Conservation (phyloP, 1,140 invertebrate species). For the Sitobion miscanthi region DNA sequence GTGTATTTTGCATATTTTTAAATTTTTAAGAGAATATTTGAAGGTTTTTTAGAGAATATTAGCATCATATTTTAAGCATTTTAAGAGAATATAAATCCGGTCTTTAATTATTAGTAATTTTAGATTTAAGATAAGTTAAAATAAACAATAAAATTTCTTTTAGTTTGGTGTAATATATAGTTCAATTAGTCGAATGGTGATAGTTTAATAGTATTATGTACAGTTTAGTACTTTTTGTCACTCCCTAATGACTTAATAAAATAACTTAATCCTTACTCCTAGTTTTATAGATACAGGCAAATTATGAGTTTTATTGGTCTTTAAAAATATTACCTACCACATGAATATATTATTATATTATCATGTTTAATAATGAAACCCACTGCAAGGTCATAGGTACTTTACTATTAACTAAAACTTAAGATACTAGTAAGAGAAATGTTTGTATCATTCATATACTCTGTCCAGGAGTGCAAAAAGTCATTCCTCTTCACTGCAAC, state of each 20-base stretch:
- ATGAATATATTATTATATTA: too few relatives aligned
- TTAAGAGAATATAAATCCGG: too few relatives aligned
- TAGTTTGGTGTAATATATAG: too few relatives aligned
- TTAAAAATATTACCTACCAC: background rate
- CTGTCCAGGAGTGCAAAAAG: too few relatives aligned
- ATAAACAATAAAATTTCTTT: background rate
- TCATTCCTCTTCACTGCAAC: too few relatives aligned
- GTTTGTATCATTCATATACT: background rate
- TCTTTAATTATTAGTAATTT: too few relatives aligned
- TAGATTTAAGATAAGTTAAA: background rate
- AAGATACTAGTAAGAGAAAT: background rate
- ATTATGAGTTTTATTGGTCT: background rate
- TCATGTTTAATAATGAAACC: too few relatives aligned
- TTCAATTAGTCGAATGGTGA: background rate
- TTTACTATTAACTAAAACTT: background rate
- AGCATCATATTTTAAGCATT: too few relatives aligned
- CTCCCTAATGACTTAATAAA: too few relatives aligned
- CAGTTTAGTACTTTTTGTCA: background rate
- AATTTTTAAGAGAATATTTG: too few relatives aligned
- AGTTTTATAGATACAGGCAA: background rate
- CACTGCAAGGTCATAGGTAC: background rate
- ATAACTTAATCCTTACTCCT: background rate
- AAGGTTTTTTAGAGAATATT: too few relatives aligned
- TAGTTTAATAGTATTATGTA: background rate
- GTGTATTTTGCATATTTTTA: too few relatives aligned